Evolutionary conservation across 2,113 vertebrate species (phyloP).

Genomic region (Parus major): DNA sequence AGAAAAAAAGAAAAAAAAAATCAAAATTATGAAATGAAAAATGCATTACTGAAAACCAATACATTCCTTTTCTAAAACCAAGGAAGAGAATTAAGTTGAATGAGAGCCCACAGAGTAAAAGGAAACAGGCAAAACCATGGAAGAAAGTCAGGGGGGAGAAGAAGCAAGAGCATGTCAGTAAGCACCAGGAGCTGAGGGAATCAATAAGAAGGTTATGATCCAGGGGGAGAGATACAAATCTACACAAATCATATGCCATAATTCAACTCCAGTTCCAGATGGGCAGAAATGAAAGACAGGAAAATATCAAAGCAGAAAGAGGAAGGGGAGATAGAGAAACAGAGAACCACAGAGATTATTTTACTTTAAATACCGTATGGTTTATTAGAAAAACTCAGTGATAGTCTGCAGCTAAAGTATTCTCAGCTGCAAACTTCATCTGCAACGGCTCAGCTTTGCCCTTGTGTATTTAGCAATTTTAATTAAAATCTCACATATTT

Average conservation of each 20-base stretch:
- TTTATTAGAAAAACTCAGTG: conserved; percentile 19
- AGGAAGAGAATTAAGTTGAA: neutral
- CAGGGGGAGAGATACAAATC: neutral
- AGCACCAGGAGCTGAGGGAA: neutral
- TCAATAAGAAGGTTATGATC: neutral
- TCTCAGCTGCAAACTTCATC: conserved; percentile 11
- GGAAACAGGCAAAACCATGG: conserved; percentile 6
- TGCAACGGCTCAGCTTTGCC: neutral
- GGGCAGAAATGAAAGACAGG: neutral
- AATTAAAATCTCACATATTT: conserved; percentile 45
- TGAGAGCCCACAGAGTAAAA: conserved; percentile 2
- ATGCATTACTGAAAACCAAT: neutral
- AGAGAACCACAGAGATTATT: neutral
- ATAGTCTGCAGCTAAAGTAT: neutral
- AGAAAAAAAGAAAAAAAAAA: accelerated
- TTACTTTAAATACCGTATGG: neutral
- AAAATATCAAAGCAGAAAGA: neutral
- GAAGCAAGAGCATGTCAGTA: neutral
- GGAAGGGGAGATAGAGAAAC: neutral
- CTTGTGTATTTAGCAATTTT: conserved; percentile 11
- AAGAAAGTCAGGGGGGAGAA: neutral
- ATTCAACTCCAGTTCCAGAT: conserved; percentile 1
- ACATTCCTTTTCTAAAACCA: neutral
- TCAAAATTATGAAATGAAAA: conserved; percentile 4
- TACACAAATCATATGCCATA: neutral